Evolutionary conservation across 2,797 vertebrate genomes (phyloP), one percentile per base, ranked within the genome.

Genomic region (Centroberyx gerrardi): DNA sequence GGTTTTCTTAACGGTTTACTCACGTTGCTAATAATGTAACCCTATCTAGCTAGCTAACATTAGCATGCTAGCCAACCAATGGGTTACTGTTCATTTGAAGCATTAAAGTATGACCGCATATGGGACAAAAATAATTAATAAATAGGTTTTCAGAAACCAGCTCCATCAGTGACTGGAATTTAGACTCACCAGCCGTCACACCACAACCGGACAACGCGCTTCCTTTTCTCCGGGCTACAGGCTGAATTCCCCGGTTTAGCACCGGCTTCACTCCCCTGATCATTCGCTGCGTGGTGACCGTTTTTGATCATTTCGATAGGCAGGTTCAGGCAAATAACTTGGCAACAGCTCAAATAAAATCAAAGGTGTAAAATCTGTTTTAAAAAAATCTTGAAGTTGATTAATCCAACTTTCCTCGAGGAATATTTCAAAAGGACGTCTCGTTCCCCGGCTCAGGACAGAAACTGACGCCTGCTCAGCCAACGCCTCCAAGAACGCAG

Each of bases 161-260:
- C 12, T 48, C 0, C 15, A 14, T 10, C 68, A n/a, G 27, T 7
- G 9, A 1, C 15, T 3, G 15, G 0, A 9, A 54, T 14, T 10
- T 8, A 27, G 2, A 92, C 94, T 96, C 93, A 98, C 97, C 97
- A 99, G 63, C 98, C 98, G 60, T 98, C 98, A 75, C 97, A 98
- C 97, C 97, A 98, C 80, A 98, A 88, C 62, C 97, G 95, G 22
- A 97, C 91, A 3, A 92, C 62, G 15, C 95, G 91, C 49, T 89
- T 94, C 76, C 94, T 90, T 54, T 95, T 95, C 84, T 93, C 91
- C 54, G 91, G 87, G 55, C 92, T 90, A 52, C 93, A 22, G 44
- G 22, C 8, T 13, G 87, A 51, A 0, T 9, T 65, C 0, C 68
- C 85, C 70, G 88, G 78, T 22, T 74, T 60, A 29, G 64, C 55